Evolutionary conservation across 1,140 invertebrate species (phyloP).

Genomic region (Rhopalosiphum maidis): DNA sequence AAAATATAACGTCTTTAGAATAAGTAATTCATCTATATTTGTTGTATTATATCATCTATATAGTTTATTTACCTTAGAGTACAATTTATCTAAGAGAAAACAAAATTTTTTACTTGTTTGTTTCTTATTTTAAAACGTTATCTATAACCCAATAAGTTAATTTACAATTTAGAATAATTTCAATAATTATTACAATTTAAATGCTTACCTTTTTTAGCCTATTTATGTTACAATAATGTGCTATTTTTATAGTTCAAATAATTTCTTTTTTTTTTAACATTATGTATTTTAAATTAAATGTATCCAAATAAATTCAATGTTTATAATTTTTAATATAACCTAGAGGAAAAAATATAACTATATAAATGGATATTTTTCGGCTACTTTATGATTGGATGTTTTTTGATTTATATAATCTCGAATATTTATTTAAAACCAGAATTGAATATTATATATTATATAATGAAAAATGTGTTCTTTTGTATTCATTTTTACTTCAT

Average conservation of each 20-base stretch:
- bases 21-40: neutral
- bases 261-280: neutral
- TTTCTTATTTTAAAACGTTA: neutral
- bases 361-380: neutral
- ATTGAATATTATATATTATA: neutral
- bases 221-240: neutral
- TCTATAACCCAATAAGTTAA: neutral
- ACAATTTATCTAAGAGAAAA: neutral
- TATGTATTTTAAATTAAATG: neutral
- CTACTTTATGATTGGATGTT: neutral
- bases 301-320: neutral
- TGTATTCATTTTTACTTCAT: neutral
- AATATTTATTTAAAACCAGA: neutral
- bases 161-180: neutral
- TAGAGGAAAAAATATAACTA: neutral
- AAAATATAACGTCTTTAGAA: neutral
- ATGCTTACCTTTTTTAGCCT: neutral
- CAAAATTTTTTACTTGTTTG: neutral
- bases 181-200: neutral
- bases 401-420: neutral
- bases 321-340: neutral
- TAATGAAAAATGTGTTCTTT: neutral
- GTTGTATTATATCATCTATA: neutral
- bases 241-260: too few relatives aligned
- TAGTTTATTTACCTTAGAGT: too few relatives aligned